These are phyloP conservation scores for Thalassaphorura encarpata DNA, from an alignment of 1,140 invertebrate genomes.

Conservation along the genomic window DNA sequence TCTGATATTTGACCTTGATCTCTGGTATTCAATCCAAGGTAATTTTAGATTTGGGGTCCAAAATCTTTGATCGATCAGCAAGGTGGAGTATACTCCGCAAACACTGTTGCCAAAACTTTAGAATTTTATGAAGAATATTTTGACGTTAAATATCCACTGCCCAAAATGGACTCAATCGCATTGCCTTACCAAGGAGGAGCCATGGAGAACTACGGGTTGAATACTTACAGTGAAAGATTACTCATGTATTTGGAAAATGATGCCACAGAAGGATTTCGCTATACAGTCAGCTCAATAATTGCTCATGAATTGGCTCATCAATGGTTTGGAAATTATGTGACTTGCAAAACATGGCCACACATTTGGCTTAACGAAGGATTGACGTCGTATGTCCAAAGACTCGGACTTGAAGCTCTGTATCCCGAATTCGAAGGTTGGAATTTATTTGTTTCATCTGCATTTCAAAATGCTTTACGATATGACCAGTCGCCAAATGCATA, in stretches of 20 bases:
- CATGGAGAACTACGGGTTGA: conserved; percentile 48
- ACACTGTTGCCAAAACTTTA: conserved; percentile 71
- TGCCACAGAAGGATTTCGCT: not conserved
- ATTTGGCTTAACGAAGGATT: conserved; percentile 35
- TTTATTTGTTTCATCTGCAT: conserved; percentile 50
- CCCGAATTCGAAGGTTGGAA: conserved; percentile 41
- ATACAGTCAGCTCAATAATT: not conserved
- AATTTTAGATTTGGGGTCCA: conserved; percentile 42
- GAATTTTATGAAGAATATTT: conserved; percentile 92
- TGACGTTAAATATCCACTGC: conserved; percentile 83
- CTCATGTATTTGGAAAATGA: conserved; percentile 7
- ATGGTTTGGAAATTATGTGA: conserved; percentile 34
- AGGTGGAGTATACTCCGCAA: conserved; percentile 79
- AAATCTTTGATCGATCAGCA: conserved; percentile 72
- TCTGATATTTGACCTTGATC: not conserved
- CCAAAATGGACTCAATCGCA: conserved; percentile 91
- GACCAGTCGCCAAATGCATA: not conserved
- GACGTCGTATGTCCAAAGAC: conserved; percentile 33
- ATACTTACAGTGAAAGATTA: conserved; percentile 38
- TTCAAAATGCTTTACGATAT: conserved; percentile 29
- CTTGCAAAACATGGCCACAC: conserved; percentile 34
- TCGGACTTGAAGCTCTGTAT: conserved; percentile 28
- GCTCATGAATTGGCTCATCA: conserved; percentile 23
- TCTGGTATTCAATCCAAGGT: not conserved
- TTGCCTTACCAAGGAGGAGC: conserved; percentile 69